Evolutionary conservation across 2,113 vertebrate species (phyloP).

Genomic region (Cisticola juncidis): DNA sequence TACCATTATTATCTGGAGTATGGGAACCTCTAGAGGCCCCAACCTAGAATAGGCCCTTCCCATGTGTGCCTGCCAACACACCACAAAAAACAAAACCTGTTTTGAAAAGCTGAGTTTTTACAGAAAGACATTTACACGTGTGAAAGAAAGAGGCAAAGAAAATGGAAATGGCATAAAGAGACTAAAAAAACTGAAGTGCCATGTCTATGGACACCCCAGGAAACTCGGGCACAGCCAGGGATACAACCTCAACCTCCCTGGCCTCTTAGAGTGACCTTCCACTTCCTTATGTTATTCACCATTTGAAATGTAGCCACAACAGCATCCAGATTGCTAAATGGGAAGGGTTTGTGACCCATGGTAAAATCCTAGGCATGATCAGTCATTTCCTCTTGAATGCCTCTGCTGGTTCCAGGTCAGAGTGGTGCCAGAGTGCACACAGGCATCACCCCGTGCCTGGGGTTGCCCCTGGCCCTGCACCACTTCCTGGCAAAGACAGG

Average conservation of each 20-base stretch:
- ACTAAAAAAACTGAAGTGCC: not conserved
- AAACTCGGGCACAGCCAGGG: not conserved
- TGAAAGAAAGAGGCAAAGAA: not conserved
- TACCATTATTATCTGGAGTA: slow-evolving; percentile 6
- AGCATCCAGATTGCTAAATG: not conserved
- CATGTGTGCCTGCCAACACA: not conserved
- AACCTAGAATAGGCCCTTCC: not conserved
- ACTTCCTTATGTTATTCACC: not conserved
- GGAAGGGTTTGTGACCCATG: not conserved
- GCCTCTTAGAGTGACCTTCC: not conserved
- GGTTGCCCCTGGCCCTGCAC: not conserved
- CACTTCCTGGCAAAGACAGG: not conserved
- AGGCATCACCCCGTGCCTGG: not conserved
- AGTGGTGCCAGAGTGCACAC: not conserved
- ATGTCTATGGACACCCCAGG: not conserved
- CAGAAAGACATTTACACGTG: not conserved
- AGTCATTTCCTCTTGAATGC: not conserved
- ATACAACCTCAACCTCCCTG: not conserved
- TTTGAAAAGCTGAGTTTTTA: not conserved
- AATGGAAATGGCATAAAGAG: not conserved
- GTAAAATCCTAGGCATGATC: not conserved
- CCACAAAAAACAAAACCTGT: not conserved
- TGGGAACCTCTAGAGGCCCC: slow-evolving; percentile 47
- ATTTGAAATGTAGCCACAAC: not conserved
- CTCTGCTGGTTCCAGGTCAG: not conserved